Evolutionary conservation across 2,113 vertebrate genomes (phyloP).

Genomic region (Ammodramus savannarum): DNA sequence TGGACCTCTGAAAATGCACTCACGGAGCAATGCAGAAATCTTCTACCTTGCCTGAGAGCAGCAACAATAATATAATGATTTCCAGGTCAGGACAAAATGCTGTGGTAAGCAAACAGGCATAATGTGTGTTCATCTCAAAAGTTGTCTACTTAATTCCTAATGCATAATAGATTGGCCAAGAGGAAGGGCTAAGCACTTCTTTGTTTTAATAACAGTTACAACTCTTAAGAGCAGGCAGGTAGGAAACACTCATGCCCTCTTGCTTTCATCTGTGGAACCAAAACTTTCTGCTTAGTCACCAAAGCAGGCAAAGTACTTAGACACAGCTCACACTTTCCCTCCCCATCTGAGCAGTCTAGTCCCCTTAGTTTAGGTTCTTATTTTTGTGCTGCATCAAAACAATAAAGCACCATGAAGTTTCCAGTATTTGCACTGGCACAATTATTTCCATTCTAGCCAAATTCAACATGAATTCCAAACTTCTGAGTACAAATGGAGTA

Average conservation of each 20-base stretch:
- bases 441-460: not conserved
- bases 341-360: not conserved
- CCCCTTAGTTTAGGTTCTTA: not conserved
- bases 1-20: not conserved
- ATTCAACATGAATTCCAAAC: not conserved
- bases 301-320: not conserved
- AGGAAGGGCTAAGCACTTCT: not conserved
- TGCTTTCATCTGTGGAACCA: not conserved
- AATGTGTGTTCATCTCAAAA: not conserved
- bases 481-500: not conserved
- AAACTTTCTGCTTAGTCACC: not conserved
- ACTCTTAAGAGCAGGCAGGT: not conserved
- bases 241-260: not conserved
- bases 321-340: not conserved
- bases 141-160: not conserved
- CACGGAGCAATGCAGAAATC: not conserved
- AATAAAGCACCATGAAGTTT: not conserved
- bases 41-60: not conserved
- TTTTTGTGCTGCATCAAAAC: not conserved
- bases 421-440: not conserved
- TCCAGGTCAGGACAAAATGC: not conserved
- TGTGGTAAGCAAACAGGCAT: not conserved
- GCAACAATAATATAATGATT: not conserved
- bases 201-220: not conserved
- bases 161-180: not conserved